A percentile compares a stretch with the other conserved stretches of the same genome.
phyloP scores from a whole-genome alignment of 2,888 invertebrate genomes.

The Apoderus coryli region DNA sequence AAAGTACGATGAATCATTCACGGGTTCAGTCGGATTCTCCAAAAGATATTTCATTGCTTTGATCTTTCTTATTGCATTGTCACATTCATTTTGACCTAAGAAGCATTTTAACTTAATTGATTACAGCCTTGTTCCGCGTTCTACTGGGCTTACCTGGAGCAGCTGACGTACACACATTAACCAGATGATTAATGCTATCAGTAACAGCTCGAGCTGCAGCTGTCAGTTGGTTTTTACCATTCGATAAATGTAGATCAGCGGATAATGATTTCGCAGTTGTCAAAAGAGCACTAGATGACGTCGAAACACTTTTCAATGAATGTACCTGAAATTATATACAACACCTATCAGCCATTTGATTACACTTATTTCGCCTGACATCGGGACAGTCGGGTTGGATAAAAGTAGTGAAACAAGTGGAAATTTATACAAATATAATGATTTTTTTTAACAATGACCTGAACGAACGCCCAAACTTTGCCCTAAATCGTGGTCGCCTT shows the following conservation, averaged over 20 bases:
- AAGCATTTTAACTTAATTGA: too few species aligned
- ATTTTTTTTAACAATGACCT: too few species aligned
- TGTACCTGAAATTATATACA: too few species aligned
- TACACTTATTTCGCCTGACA: too few species aligned
- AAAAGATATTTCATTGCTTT: constrained; percentile 71
- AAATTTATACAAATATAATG: too few species aligned
- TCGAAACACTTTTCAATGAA: constrained; percentile 75
- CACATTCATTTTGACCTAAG: constrained; percentile 91
- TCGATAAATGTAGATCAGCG: constrained; percentile 78
- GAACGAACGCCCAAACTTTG: too few species aligned
- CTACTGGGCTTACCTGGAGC: constrained; percentile 55
- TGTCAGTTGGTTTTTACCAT: constrained; percentile 77
- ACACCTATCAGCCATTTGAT: too few species aligned
- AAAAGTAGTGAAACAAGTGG: too few species aligned
- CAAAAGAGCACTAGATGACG: constrained; percentile 72
- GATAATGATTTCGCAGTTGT: constrained; percentile 80
- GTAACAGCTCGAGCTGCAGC: constrained; percentile 80
- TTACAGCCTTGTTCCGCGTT: too few species aligned
- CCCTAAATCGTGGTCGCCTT: too few species aligned
- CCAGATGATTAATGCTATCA: constrained; percentile 81
- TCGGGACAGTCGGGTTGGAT: too few species aligned
- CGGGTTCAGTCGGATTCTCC: constrained; percentile 74
- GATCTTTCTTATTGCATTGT: constrained; percentile 85
- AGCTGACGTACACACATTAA: constrained; percentile 75
- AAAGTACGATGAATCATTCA: constrained; percentile 80